A percentile compares a stretch with the other conserved stretches of the same genome.
Evolutionary conservation across 2,113 vertebrate genomes (phyloP).

Genomic region (Stictonetta naevosa): DNA sequence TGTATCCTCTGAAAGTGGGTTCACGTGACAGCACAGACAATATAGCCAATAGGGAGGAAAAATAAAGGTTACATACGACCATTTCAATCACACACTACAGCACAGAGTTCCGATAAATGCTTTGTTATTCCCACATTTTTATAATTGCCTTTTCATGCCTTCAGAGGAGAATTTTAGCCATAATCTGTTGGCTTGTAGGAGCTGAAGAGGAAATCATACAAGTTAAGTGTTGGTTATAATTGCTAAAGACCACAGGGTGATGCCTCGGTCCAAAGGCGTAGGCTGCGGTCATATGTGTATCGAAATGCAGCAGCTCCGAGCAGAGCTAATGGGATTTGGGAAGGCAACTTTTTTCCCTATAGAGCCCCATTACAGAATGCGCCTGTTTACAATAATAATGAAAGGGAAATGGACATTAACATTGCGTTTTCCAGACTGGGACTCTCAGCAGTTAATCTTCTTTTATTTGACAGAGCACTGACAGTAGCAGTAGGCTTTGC

Average conservation of each 20-base stretch:
- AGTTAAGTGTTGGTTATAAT: neutral
- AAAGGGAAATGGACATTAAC: neutral
- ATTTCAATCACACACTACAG: neutral
- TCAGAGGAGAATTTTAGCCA: neutral
- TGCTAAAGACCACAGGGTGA: neutral
- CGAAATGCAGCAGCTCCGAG: neutral
- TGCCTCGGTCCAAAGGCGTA: rapidly evolving
- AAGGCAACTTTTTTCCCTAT: neutral
- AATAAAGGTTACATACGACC: neutral
- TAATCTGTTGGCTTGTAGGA: neutral
- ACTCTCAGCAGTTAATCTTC: neutral
- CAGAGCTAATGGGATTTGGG: neutral
- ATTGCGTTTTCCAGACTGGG: neutral
- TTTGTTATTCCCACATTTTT: neutral
- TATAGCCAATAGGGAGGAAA: neutral
- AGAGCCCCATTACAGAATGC: neutral
- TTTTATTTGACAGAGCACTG: neutral
- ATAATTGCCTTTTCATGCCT: neutral
- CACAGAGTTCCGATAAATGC: neutral
- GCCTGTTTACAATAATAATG: neutral
- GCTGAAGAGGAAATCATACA: neutral
- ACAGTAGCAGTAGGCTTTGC: neutral
- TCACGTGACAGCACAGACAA: neutral
- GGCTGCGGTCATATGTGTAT: neutral
- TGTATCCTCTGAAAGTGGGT: neutral